Evolutionary conservation across 2,113 vertebrate genomes (phyloP).

Genomic region (Panthera uncia): DNA sequence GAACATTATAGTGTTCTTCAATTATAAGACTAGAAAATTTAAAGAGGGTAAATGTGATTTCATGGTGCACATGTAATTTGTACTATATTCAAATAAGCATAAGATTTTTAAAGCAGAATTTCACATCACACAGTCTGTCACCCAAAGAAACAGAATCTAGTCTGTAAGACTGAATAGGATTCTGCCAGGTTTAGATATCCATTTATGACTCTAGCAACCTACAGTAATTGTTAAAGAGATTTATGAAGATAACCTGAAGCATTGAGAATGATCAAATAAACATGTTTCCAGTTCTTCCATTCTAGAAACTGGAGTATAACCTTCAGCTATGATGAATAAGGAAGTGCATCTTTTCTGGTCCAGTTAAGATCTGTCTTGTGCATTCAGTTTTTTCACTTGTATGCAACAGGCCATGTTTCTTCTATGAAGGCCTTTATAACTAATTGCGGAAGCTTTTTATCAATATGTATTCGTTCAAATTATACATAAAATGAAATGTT

Average conservation of each 20-base stretch:
- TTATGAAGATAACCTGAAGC: neutral
- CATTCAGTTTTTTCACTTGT: neutral
- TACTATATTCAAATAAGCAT: neutral
- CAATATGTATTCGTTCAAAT: neutral
- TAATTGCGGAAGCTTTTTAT: neutral
- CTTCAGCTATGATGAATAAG: neutral
- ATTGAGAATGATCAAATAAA: neutral
- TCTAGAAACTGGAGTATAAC: neutral
- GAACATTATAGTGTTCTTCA: neutral
- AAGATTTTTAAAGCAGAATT: constrained; percentile 4
- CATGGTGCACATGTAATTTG: neutral
- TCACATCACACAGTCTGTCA: neutral
- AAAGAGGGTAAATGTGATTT: neutral
- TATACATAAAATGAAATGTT: neutral
- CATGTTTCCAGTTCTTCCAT: neutral
- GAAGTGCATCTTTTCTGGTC: neutral
- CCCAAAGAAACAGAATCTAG: neutral
- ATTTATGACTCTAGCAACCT: neutral
- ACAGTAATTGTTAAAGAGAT: neutral
- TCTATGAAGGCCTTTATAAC: neutral
- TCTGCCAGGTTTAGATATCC: neutral
- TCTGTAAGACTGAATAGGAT: neutral
- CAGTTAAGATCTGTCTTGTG: neutral
- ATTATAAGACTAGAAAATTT: neutral
- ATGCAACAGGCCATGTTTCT: neutral